Evolutionary conservation across 2,113 vertebrate species (phyloP).

Genomic region (Tichodroma muraria): DNA sequence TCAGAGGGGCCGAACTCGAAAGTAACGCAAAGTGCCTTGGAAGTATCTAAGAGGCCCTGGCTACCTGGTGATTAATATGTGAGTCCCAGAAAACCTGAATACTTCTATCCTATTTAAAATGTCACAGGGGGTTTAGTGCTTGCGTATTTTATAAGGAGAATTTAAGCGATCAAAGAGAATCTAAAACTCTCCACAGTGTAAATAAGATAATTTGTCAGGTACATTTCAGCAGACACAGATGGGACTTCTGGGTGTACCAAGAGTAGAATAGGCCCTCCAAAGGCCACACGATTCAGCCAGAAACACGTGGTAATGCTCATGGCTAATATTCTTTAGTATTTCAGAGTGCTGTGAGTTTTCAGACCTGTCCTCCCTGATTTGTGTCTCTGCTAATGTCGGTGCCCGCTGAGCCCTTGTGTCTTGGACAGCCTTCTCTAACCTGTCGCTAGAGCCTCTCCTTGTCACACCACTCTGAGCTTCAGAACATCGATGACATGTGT

Average conservation of each 20-base stretch:
- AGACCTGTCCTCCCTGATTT: neutral
- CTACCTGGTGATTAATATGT: neutral
- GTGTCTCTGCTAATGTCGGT: neutral
- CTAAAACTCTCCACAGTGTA: neutral
- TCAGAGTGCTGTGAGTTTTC: neutral
- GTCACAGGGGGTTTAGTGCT: neutral
- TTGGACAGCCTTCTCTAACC: neutral
- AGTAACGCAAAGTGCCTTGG: neutral
- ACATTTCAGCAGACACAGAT: neutral
- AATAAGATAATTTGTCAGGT: neutral
- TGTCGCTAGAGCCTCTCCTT: neutral
- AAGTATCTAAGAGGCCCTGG: neutral
- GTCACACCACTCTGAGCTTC: neutral
- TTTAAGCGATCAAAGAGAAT: neutral
- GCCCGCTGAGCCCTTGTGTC: neutral
- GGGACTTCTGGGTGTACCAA: neutral
- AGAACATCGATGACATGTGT: neutral
- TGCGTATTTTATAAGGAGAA: conserved; percentile 18
- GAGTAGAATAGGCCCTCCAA: neutral
- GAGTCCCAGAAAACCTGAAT: neutral
- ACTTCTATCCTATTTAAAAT: neutral
- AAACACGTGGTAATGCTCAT: neutral
- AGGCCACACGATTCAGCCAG: neutral
- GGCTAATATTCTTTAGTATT: neutral
- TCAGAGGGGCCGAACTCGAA: neutral